Base-by-base conservation (phyloP, 1,140 invertebrate genomes). In the Bombyx mandarina region DNA sequence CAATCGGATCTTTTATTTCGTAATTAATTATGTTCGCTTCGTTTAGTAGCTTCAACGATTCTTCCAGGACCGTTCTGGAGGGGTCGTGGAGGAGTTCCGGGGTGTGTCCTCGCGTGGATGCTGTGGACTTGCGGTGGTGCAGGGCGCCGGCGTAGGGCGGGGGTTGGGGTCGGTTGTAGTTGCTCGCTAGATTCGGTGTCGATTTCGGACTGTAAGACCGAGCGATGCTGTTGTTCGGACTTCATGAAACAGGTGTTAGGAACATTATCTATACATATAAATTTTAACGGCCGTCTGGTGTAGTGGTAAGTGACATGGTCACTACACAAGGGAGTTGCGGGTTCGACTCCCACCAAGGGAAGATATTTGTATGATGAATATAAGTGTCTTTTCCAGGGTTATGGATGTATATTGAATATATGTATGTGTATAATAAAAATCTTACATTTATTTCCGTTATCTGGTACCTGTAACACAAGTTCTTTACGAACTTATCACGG, bases 141-240 rank as follows among this genome's bases (percentile, higher is more conserved):
- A 82, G 68, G 2, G 76, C 71, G 7, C 77, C 81, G 35, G 78
- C 65, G 66, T 89, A 89, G 0, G 87, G 87, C 0, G 87, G 87
- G 0, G 87, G 87, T 62, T 88, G 87, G 0, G 88, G 88, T 0
- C 88, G 73, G 61, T 87, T 88, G 74, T 85, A 89, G 63, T 71
- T 82, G 18, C 75, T 74, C 0, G 84, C 78, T 2, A 87, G 56
- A 60, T 88, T 88, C 6, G 73, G 81, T 1, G 74, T 79, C 0
- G 83, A 84, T 63, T 82, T 81, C 0, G 87, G 85, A 43, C 86
- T 86, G 64, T 84, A 83, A 0, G 85, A 82, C 3, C 86, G 68
- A 0, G 61, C 71, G 6, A 88, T 69, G 50, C 86, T 88, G 68
- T 79, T 87, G 74, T 81, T 87, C 8, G 86, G 84, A 52, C 87